Conservation (phyloP, 2,113 vertebrate genomes). For the Orycteropus afer region DNA sequence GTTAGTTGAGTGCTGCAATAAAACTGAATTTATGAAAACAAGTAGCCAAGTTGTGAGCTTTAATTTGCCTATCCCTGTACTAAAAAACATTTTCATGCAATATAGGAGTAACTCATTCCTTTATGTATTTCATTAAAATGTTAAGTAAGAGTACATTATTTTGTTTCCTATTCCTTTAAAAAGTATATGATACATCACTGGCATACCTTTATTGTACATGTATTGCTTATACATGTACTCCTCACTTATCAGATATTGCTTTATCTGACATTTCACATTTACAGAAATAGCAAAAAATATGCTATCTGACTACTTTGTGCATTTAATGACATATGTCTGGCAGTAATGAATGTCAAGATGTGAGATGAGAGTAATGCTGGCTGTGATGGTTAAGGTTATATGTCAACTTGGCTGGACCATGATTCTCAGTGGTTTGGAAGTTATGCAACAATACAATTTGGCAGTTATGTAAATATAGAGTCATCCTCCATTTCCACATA, state of each 20-base stretch:
- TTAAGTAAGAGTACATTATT: neutral
- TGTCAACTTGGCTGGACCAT: neutral
- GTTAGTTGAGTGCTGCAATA: too few species aligned
- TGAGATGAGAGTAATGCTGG: neutral
- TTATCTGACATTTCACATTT: neutral
- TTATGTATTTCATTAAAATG: neutral
- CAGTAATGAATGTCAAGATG: neutral
- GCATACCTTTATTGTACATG: neutral
- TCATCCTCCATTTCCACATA: neutral
- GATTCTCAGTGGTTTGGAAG: neutral
- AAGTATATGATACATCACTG: neutral
- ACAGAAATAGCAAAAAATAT: neutral
- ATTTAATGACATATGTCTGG: neutral
- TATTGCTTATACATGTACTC: neutral
- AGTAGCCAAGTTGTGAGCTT: neutral
- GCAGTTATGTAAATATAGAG: neutral
- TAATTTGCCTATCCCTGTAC: neutral
- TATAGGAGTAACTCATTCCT: neutral
- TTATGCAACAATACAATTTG: neutral
- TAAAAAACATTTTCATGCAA: neutral
- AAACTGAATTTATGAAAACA: neutral
- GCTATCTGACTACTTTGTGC: neutral
- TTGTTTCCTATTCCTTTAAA: neutral
- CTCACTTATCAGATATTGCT: neutral
- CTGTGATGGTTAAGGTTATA: neutral